A percentile compares a stretch with the other conserved stretches of the same genome.
Evolutionary conservation across 2,797 vertebrate genomes (phyloP).

Genomic region (Bucorvus abyssinicus): DNA sequence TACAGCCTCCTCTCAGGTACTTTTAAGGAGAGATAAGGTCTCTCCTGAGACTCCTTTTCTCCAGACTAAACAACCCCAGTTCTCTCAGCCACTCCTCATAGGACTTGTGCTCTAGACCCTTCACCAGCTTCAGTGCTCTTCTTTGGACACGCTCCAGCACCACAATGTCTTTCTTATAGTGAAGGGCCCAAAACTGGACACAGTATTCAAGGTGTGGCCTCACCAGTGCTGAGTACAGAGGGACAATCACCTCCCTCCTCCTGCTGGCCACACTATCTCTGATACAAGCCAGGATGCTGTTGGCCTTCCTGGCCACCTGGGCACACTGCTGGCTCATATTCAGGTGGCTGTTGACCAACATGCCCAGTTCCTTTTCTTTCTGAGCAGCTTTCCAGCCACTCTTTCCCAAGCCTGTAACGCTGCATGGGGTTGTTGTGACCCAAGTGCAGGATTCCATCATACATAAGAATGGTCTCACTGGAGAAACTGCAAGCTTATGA

Average conservation of each 20-base stretch:
- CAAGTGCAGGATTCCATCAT: background rate
- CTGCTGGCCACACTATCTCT: background rate
- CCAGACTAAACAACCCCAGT: background rate
- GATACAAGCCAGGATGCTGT: background rate
- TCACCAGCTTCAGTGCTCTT: background rate
- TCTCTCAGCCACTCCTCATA: background rate
- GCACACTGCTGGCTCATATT: background rate
- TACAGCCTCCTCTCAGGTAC: background rate
- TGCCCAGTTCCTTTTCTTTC: background rate
- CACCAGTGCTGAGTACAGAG: background rate
- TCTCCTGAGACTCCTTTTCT: background rate
- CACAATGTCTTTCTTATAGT: background rate
- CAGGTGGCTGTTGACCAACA: background rate
- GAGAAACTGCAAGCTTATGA: background rate
- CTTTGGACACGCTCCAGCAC: background rate
- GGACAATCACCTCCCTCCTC: background rate
- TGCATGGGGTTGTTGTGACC: background rate
- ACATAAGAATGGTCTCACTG: background rate
- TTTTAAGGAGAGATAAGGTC: background rate
- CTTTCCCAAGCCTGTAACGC: background rate
- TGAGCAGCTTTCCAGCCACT: background rate
- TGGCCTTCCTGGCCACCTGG: background rate
- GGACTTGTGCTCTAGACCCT: background rate
- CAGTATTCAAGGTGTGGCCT: rapidly evolving
- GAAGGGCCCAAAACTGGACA: background rate